Conservation (phyloP, 2,113 vertebrate species). For the Anthoscopus minutus region DNA sequence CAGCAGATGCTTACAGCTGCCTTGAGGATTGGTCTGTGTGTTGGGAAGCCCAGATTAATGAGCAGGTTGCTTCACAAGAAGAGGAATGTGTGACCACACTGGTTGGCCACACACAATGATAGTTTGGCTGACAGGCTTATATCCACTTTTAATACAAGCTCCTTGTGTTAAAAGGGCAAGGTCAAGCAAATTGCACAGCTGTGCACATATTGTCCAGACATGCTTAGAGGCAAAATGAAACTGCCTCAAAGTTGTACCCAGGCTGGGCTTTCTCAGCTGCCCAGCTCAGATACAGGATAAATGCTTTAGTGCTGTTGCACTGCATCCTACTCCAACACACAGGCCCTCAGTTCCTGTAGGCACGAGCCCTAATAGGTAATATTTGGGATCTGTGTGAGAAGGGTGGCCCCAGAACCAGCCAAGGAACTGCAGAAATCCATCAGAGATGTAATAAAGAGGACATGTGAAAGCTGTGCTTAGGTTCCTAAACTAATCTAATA, state of each 20-base stretch:
- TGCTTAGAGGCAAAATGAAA: neutral
- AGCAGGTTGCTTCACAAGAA: neutral
- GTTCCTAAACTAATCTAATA: neutral
- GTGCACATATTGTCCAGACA: neutral
- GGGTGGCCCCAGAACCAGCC: neutral
- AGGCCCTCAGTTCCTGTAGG: rapidly evolving
- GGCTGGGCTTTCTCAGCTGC: neutral
- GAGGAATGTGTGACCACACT: neutral
- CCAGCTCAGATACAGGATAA: neutral
- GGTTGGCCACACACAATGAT: rapidly evolving
- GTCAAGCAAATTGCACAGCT: neutral
- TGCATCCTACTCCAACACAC: neutral
- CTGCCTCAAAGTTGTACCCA: neutral
- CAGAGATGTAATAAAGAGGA: neutral
- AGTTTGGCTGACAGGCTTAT: neutral
- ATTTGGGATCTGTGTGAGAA: neutral
- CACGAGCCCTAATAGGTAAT: neutral
- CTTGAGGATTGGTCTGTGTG: neutral
- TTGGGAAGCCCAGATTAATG: neutral
- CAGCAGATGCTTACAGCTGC: neutral
- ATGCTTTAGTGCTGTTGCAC: neutral
- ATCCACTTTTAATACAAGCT: neutral
- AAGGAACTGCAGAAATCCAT: neutral
- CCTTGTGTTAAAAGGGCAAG: neutral
- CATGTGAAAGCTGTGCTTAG: neutral